Evolutionary conservation across 1,140 invertebrate species (phyloP).

Genomic region (Fopius arisanus): DNA sequence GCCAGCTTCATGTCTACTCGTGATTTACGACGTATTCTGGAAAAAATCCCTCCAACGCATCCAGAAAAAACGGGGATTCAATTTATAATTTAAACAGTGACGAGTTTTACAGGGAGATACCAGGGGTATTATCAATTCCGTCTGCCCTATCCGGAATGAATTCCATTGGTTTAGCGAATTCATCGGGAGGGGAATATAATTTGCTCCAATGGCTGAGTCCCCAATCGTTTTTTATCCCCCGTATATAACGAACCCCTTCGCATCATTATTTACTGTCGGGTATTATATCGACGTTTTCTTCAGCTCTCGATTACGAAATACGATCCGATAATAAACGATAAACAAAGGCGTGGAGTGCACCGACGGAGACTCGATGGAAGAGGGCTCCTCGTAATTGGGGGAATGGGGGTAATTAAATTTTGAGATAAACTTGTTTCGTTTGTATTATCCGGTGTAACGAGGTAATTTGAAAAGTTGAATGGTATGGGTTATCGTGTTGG

Average conservation of each 20-base stretch:
- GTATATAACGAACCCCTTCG: not conserved
- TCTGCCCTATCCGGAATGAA: no score
- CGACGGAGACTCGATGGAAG: not conserved
- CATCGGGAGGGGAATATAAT: not conserved
- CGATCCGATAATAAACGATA: conserved; percentile 19
- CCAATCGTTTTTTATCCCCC: not conserved
- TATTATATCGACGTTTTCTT: not conserved
- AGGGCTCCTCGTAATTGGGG: conserved; percentile 19
- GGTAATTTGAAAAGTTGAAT: conserved; percentile 38
- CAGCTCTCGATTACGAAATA: not conserved
- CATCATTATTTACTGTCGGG: conserved; percentile 8
- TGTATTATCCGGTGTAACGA: conserved; percentile 24
- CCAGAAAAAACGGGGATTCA: no score
- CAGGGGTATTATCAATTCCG: no score
- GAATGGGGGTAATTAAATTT: conserved; percentile 36
- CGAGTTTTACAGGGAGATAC: no score
- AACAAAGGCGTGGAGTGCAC: not conserved
- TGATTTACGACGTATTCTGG: conserved; percentile 34
- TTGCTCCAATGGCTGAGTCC: not conserved
- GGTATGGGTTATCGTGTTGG: conserved; percentile 20
- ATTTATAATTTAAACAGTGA: no score
- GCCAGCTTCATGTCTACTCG: not conserved
- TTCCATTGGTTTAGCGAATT: conserved; percentile 38
- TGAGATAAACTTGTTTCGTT: conserved; percentile 29
- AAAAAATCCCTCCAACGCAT: conserved; percentile 5